A percentile compares a stretch with the other conserved stretches of the same genome.
Evolutionary conservation across 2,797 vertebrate genomes (phyloP).

Genomic region (Borostomias antarcticus): DNA sequence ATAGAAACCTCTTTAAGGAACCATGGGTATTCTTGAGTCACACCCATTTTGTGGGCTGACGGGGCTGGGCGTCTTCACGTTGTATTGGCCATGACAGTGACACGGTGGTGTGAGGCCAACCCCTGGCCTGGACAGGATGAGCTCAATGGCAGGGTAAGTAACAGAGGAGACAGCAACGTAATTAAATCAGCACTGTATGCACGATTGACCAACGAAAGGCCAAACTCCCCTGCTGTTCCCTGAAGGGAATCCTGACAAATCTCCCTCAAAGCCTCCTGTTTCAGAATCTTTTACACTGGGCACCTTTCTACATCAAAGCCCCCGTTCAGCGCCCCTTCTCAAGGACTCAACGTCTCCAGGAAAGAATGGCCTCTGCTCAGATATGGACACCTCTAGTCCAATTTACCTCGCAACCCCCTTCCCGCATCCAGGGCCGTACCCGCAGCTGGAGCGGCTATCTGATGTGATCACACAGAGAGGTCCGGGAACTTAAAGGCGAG

Average conservation of each 20-base stretch:
- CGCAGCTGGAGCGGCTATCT: constrained; percentile 72
- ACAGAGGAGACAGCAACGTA: constrained; percentile 40
- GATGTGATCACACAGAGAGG: constrained; percentile 76
- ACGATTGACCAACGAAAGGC: constrained; percentile 57
- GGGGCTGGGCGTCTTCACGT: constrained; percentile 47
- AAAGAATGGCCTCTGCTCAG: constrained; percentile 81
- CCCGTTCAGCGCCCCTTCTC: constrained; percentile 60
- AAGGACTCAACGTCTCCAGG: constrained; percentile 74
- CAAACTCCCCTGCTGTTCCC: constrained; percentile 57
- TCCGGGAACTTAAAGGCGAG: constrained; percentile 76
- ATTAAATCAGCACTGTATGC: constrained; percentile 67
- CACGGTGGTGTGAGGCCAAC: constrained; percentile 47
- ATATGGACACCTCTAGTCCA: constrained; percentile 76
- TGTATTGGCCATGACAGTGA: constrained; percentile 53
- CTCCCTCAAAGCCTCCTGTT: constrained; percentile 67
- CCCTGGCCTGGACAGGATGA: constrained; percentile 41
- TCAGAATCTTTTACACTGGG: constrained; percentile 60
- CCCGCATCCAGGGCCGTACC: constrained; percentile 55
- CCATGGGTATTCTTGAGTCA: constrained; percentile 48
- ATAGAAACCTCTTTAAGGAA: constrained; percentile 40
- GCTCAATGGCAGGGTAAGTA: constrained; percentile 37
- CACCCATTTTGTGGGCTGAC: constrained; percentile 46
- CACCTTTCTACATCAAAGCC: constrained; percentile 81
- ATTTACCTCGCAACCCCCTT: constrained; percentile 65
- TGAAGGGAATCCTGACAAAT: constrained; percentile 66